These are phyloP conservation scores for Ardeotis arabs DNA, from an alignment of 2,113 vertebrate species.

Conservation along the genomic window DNA sequence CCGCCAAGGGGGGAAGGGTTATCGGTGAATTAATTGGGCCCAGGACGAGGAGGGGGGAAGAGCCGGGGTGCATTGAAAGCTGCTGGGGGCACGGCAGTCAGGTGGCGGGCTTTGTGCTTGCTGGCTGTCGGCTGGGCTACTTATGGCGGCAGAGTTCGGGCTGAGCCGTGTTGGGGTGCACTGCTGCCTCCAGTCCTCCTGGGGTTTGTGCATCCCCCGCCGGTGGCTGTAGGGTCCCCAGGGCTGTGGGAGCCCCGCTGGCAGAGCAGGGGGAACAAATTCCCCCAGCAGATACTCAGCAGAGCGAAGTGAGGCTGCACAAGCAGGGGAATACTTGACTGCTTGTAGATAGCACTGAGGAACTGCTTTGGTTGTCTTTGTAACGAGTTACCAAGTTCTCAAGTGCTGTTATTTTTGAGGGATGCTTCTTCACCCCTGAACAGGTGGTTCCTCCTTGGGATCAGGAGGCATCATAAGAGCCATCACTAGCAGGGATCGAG, in stretches of 20 bases:
- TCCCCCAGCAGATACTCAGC: neutral
- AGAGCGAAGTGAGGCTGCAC: neutral
- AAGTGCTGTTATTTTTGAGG: neutral
- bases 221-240: neutral
- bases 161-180: neutral
- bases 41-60: fast-evolving
- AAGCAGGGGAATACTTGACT: neutral
- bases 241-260: fast-evolving
- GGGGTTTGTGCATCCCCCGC: neutral
- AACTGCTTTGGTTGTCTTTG: neutral
- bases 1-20: neutral
- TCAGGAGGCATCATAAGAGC: neutral
- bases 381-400: neutral
- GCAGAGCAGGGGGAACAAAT: neutral
- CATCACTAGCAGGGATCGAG: neutral
- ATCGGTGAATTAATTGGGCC: neutral
- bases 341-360: fast-evolving
- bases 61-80: neutral
- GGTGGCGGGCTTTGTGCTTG: neutral
- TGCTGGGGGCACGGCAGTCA: neutral
- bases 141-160: neutral
- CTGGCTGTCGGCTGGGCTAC: neutral
- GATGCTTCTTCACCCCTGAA: neutral
- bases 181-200: neutral
- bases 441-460: neutral